Evolutionary conservation across 2,888 invertebrate species (phyloP).

Genomic region (Brachyopa scutellaris): DNA sequence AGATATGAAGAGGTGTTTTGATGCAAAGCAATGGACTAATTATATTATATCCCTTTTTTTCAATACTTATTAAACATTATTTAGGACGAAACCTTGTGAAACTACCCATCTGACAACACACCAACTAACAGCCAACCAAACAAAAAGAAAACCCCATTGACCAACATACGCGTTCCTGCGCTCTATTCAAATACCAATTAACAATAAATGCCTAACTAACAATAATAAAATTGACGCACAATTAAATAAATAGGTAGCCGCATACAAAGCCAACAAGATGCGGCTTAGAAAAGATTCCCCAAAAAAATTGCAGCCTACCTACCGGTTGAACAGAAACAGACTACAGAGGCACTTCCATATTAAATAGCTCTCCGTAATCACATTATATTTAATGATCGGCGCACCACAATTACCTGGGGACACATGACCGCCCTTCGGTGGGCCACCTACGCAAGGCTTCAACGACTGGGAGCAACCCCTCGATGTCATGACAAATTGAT

Average conservation of each 20-base stretch:
- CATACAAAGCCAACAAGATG: slow-evolving; percentile 44
- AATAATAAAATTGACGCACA: slow-evolving; percentile 58
- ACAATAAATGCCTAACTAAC: slow-evolving; percentile 36
- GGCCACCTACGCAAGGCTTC: slow-evolving; percentile 35
- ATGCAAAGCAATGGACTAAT: too few relatives aligned
- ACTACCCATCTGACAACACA: too few relatives aligned
- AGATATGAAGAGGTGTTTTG: too few relatives aligned
- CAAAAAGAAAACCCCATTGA: slow-evolving; percentile 28
- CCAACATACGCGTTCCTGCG: slow-evolving; percentile 38
- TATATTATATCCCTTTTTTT: too few relatives aligned
- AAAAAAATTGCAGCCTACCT: slow-evolving; percentile 18
- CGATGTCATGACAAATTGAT: slow-evolving; percentile 72
- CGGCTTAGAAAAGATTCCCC: slow-evolving; percentile 16
- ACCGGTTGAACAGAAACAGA: slow-evolving; percentile 30
- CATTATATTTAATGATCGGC: slow-evolving; percentile 65
- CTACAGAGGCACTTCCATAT: slow-evolving; percentile 37
- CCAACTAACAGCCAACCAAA: neutral
- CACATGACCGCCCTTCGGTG: slow-evolving; percentile 66
- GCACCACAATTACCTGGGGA: slow-evolving; percentile 62
- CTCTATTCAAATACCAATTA: slow-evolving; percentile 38
- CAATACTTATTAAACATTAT: too few relatives aligned
- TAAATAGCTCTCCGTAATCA: slow-evolving; percentile 54
- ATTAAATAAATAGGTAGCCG: slow-evolving; percentile 43
- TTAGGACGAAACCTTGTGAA: too few relatives aligned
- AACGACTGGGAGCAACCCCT: slow-evolving; percentile 47